These are phyloP conservation scores for Lamellibrachia satsuma DNA, from an alignment of 2,888 invertebrate genomes.

Conservation along the genomic window DNA sequence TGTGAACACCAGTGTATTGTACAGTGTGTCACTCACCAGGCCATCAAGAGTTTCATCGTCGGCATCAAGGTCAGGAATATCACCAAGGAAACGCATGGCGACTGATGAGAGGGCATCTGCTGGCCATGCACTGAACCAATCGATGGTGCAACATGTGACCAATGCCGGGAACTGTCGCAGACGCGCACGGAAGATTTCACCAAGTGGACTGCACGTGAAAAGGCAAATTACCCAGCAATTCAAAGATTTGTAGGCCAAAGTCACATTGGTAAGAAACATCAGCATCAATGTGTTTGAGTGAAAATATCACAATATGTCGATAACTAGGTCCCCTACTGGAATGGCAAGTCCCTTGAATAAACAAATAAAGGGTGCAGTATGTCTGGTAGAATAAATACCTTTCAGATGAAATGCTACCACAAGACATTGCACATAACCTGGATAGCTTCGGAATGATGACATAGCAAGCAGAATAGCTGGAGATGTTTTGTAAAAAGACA, in stretches of 20 bases:
- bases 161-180: slow-evolving; percentile 66
- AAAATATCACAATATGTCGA: not conserved
- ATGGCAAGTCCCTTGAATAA: not conserved
- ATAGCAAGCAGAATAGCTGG: too few relatives aligned
- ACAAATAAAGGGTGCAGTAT: not conserved
- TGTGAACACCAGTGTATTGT: not conserved
- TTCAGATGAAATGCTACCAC: too few relatives aligned
- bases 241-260: not conserved
- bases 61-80: slow-evolving; percentile 75
- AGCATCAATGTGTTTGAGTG: not conserved
- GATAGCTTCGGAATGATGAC: too few relatives aligned
- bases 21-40: slow-evolving; percentile 49
- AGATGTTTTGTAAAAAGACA: too few relatives aligned
- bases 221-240: slow-evolving; percentile 5
- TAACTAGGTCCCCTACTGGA: not conserved
- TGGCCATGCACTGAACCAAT: slow-evolving; percentile 78
- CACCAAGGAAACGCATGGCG: slow-evolving; percentile 65
- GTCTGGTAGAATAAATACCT: too few relatives aligned
- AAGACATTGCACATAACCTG: too few relatives aligned
- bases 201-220: slow-evolving; percentile 69
- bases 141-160: slow-evolving; percentile 66
- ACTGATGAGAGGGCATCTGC: slow-evolving; percentile 75
- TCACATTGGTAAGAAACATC: not conserved
- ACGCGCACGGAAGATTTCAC: slow-evolving; percentile 65
- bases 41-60: slow-evolving; percentile 69